Evolutionary conservation across 2,113 vertebrate genomes (phyloP).

Genomic region (Pterocles gutturalis): DNA sequence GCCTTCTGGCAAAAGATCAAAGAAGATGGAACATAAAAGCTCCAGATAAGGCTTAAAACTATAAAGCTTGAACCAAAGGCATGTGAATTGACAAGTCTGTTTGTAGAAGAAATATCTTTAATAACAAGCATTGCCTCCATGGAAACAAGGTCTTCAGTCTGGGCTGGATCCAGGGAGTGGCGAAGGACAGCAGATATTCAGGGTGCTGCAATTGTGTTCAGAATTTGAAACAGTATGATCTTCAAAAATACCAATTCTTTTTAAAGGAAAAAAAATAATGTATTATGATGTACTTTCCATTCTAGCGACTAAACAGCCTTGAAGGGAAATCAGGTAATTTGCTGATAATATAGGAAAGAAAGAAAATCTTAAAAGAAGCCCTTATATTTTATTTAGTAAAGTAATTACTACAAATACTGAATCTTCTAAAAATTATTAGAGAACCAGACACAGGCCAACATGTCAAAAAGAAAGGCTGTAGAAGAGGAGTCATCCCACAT

Average conservation of each 20-base stretch:
- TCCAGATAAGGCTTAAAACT: constrained; percentile 69
- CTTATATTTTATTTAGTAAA: not conserved
- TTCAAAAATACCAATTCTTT: not conserved
- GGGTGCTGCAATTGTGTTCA: not conserved
- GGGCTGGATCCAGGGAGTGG: constrained; percentile 22
- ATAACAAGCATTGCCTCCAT: constrained; percentile 60
- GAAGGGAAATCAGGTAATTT: not conserved
- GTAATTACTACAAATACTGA: not conserved
- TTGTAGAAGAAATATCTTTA: constrained; percentile 67
- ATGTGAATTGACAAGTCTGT: constrained; percentile 57
- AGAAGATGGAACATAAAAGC: constrained; percentile 70
- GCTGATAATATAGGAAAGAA: not conserved
- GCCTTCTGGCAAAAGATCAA: constrained; percentile 74
- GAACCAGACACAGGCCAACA: not conserved
- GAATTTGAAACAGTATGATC: not conserved
- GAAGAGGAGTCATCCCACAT: not conserved
- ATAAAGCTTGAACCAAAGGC: constrained; percentile 55
- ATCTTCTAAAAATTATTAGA: not conserved
- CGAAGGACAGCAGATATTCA: constrained; percentile 51
- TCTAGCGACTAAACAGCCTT: not conserved
- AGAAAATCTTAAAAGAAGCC: not conserved
- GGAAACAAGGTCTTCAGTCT: constrained; percentile 50
- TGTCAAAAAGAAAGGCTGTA: not conserved
- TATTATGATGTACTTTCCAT: not conserved
- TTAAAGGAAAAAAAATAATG: not conserved